These are phyloP conservation scores for Megalops atlanticus DNA, from an alignment of 2,113 vertebrate genomes.

Conservation along the genomic window DNA sequence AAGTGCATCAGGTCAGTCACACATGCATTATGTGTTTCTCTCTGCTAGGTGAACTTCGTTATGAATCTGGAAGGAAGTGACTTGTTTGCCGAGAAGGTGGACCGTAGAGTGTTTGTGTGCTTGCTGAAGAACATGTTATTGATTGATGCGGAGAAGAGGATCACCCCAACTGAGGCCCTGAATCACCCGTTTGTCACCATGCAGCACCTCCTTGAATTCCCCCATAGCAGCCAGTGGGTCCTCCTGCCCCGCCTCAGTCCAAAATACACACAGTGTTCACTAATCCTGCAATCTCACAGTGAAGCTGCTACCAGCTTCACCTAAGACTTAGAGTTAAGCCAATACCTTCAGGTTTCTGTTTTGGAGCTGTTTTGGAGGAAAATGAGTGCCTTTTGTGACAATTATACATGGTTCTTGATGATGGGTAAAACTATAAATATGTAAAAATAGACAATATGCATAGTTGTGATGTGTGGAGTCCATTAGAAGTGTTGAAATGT, in stretches of 20 bases:
- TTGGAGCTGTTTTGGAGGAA: too few species aligned
- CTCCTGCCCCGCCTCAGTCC: neutral
- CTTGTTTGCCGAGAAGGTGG: slow-evolving; percentile 92
- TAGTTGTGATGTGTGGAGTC: too few species aligned
- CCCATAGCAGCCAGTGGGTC: slow-evolving; percentile 96
- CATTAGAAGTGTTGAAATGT: too few species aligned
- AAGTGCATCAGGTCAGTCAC: too few species aligned
- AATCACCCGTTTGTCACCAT: slow-evolving; percentile 95
- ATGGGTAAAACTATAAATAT: too few species aligned
- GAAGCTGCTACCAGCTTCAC: too few species aligned
- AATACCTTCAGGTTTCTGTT: too few species aligned
- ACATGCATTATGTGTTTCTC: neutral
- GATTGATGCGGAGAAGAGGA: slow-evolving; percentile 93
- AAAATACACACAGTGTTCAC: neutral
- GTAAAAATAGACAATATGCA: too few species aligned
- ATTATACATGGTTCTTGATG: too few species aligned
- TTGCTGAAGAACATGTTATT: slow-evolving; percentile 97
- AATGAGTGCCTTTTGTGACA: too few species aligned
- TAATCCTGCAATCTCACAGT: neutral
- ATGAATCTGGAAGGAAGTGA: slow-evolving; percentile 98
- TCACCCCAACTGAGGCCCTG: slow-evolving; percentile 86
- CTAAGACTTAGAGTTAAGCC: too few species aligned
- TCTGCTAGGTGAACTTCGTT: slow-evolving; percentile 94
- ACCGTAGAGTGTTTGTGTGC: slow-evolving; percentile 93
- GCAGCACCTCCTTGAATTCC: slow-evolving; percentile 97